Base-by-base conservation (phyloP, 2,888 invertebrate species). In the Clivina fossor region DNA sequence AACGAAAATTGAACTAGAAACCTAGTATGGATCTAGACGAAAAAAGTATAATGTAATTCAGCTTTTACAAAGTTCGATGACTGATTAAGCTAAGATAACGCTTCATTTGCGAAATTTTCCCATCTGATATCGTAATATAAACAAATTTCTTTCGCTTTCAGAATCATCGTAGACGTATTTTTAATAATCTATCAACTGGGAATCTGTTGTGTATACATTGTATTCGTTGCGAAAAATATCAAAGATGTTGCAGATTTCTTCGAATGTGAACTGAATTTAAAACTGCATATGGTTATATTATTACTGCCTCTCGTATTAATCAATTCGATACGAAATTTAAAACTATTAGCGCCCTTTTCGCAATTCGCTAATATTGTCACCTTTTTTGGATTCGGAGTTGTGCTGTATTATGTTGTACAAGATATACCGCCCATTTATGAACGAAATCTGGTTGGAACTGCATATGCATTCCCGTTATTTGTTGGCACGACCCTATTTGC, bases 401-500 rank as follows among this genome's bases (percentile, higher is more conserved):
- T 93, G 55, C 80, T 91, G 58, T 90, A 90, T 75, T 94, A 90
- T 69, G 80, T 95, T 61, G 87, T 93, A 69, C 81, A 84, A 56
- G 84, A 86, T 37, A 74, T 86, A 1, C 82, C 87, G 0, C 75
- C 81, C 0, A 75, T 88, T 1, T 79, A 81, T 7, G 81, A 81
- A 33, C 80, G 83, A 57, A 77, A 77, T 2, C 76, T 84, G 0
- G 79, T 86, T 44, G 90, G 88, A 0, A 75, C 80, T 5, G 68
- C 85, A 2, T 74, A 78, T 24, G 80, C 84, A 50, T 87, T 93
- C 66, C 97, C 98, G 0, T 78, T 98, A 1, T 98, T 92, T 77
- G 95, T 98, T 71, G 96, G 97, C 32, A 97, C 95, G 0, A 96
- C 94, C 0, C 80, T 98, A 43, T 98, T 95, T 71, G 93, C 98